Evolutionary conservation across 2,113 vertebrate genomes (phyloP), one percentile per base, ranked within the genome.

Genomic region (Serilophus lunatus): DNA sequence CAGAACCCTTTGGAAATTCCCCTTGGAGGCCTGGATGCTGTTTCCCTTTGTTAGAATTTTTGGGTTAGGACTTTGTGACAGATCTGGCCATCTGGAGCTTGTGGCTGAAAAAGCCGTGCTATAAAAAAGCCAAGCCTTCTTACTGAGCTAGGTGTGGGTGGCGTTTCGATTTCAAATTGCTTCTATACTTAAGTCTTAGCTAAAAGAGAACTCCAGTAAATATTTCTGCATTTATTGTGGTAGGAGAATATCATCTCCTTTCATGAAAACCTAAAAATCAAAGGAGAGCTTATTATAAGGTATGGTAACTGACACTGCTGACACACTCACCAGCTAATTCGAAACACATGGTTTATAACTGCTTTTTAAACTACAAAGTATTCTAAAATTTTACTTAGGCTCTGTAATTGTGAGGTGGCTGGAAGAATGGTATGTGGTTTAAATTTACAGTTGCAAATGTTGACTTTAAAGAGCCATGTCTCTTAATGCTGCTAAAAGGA

Each of bases 331-430:
- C 94, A 96, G 91, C 79, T 98, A 97, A 98, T 94, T 94, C 2
- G 40, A 96, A 98, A 91, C 98, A 98, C 40, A 97, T 97, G 98
- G 94, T 61, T 96, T 93, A 60, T 82, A 95, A 86, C 96, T 97
- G 78, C 94, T 93, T 96, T 96, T 94, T 91, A 95, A 97, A 94
- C 89, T 86, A 71, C 65, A 82, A 93, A 40, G 70, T 95, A 54
- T 96, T 90, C 81, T 92, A 59, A 97, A 96, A 83, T 93, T 96
- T 95, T 97, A 89, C 91, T 97, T 95, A 59, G 91, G 50, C 82
- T 95, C 88, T 83, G 82, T 98, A 98, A 98, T 98, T 97, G 86
- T 64, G 96, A 94, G 92, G 95, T 92, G 69, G 82, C 71, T 96
- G 19, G 3, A 80, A 88, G 91, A 86, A 59, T 50, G 88, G 93